Evolutionary conservation across 2,888 invertebrate genomes (phyloP), one percentile per base, ranked within the genome.

Genomic region (Pterobdella sp.): DNA sequence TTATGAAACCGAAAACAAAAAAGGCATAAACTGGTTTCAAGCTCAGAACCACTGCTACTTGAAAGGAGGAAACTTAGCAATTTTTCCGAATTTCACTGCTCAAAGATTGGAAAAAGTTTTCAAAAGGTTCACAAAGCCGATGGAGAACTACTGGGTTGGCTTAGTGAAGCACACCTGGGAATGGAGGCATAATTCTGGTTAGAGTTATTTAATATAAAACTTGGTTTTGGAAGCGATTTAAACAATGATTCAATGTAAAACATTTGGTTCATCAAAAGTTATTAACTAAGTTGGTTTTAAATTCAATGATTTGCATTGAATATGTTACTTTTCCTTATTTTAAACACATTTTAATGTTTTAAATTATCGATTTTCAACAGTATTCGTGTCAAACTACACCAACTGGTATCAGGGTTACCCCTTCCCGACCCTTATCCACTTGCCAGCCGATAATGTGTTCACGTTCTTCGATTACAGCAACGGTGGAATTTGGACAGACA

Each of bases 401-500:
- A 65, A 65, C 65, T 65, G 65, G 65, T 65, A 65, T 34, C 26
- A 14, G 3, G 65, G 65, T 22, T 65, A 65, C 35, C 65, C 65
- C 2, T 65, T 31, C 31, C 65, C 65, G 18, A 18, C 65, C n/a
- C 29, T 34, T 3, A 3, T 65, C 7, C 7, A 7, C n/a, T 7
- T 22, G 10, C 7, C 10, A 7, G 7, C 31, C 14, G 65, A 65
- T 10, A 35, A 14, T 14, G 65, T 65, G 3, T 35, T 7, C 14
- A 65, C 65, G 3, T 18, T 65, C 32, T 65, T 34, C 32, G 31
- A 31, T 29, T 65, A 65, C 65, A 10, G 14, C 4, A 65, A 65
- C n/a, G 65, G 65, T 10, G 65, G 65, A 4, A 65, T 65, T 34
- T 65, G 65, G 65, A 65, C 35, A 14, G 65, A 65, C n/a, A 65